Evolutionary conservation across 2,888 invertebrate species (phyloP).

Genomic region (Epinotia ramella): DNA sequence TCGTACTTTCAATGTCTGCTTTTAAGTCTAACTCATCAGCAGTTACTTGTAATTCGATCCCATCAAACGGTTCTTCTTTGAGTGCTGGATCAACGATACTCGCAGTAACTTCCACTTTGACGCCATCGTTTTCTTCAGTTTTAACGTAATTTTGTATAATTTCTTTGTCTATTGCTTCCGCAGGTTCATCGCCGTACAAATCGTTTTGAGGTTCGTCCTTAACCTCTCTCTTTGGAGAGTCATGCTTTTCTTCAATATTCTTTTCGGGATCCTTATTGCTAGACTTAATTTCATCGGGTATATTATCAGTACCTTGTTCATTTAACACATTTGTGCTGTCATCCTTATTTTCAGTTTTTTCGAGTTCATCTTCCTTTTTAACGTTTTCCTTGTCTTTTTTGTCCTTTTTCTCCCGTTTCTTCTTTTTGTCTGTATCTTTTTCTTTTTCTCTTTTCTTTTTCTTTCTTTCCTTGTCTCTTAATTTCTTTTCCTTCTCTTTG

Average conservation of each 20-base stretch:
- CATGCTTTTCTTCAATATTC: slow-evolving; percentile 55
- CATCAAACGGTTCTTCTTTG: slow-evolving; percentile 84
- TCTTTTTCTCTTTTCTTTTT: slow-evolving; percentile 81
- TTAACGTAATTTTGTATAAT: slow-evolving; percentile 85
- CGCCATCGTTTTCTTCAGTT: slow-evolving; percentile 62
- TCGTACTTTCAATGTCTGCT: slow-evolving; percentile 74
- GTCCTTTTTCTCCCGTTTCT: slow-evolving; percentile 83
- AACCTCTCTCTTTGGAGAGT: slow-evolving; percentile 52
- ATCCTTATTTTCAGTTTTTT: slow-evolving; percentile 64
- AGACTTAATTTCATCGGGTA: slow-evolving; percentile 50
- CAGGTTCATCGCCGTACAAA: slow-evolving; percentile 83
- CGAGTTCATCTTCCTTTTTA: slow-evolving; percentile 63
- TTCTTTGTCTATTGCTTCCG: slow-evolving; percentile 84
- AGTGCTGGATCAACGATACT: slow-evolving; percentile 63
- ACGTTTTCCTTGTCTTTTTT: slow-evolving; percentile 81
- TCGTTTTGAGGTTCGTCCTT: slow-evolving; percentile 63
- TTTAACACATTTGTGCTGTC: slow-evolving; percentile 62
- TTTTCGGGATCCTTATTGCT: slow-evolving; percentile 57
- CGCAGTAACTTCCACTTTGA: slow-evolving; percentile 50
- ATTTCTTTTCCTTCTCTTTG: slow-evolving; percentile 85
- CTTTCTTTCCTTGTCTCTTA: slow-evolving; percentile 75
- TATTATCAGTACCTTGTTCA: slow-evolving; percentile 52
- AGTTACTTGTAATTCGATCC: slow-evolving; percentile 85
- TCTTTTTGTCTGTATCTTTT: slow-evolving; percentile 80
- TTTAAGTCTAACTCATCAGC: slow-evolving; percentile 84